Conservation (phyloP, 2,113 vertebrate species). For the Poicephalus gulielmi region DNA sequence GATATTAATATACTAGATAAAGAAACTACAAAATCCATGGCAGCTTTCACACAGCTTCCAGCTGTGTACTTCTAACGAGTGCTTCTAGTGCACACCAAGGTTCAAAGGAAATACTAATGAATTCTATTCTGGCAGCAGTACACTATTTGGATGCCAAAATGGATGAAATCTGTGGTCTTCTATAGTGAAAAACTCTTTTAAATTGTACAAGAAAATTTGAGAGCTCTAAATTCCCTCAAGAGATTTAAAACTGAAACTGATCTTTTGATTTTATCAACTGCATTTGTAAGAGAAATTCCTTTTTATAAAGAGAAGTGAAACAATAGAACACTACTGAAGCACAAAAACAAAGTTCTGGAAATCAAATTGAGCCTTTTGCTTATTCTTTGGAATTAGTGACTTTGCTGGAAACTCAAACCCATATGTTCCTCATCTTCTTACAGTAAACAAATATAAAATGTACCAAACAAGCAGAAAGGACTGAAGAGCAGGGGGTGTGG, state of each 20-base stretch:
- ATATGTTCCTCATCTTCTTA: not conserved
- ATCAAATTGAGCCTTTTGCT: not conserved
- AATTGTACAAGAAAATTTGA: conserved; percentile 44
- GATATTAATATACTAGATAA: not conserved
- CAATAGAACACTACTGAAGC: not conserved
- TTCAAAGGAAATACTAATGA: conserved; percentile 50
- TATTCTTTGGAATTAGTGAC: not conserved
- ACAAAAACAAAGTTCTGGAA: not conserved
- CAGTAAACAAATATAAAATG: not conserved
- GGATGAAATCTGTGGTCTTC: conserved; percentile 18
- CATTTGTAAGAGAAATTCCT: conserved; percentile 37
- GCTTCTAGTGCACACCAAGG: not conserved
- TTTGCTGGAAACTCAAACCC: not conserved
- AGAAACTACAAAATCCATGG: not conserved
- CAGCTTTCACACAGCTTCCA: not conserved
- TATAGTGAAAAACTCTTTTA: conserved; percentile 31
- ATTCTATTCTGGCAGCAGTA: conserved; percentile 57
- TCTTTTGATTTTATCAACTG: conserved; percentile 37
- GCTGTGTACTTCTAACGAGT: not conserved
- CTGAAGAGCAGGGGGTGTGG: not conserved
- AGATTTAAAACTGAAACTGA: conserved; percentile 56
- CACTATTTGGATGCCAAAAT: conserved; percentile 25
- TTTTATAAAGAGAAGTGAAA: conserved; percentile 16
- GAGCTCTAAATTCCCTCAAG: conserved; percentile 43
- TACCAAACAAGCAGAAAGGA: not conserved